Evolutionary conservation across 2,888 invertebrate species (phyloP).

Genomic region (Endotricha flammealis): DNA sequence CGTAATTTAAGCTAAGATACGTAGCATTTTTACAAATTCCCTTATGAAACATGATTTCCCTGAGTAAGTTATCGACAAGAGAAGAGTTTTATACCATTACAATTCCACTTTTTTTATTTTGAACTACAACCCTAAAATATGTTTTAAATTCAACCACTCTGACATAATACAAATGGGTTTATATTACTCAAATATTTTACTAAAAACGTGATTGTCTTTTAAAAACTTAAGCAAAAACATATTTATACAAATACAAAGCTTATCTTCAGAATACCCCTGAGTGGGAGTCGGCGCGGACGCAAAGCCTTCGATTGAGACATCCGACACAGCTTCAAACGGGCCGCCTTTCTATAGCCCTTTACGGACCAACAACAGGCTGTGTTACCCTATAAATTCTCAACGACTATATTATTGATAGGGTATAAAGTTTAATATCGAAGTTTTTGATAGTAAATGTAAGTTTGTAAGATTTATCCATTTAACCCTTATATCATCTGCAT

Average conservation of each 20-base stretch:
- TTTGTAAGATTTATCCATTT: constrained; percentile 56
- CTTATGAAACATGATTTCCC: too few species aligned
- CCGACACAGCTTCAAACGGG: constrained; percentile 68
- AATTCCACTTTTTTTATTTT: too few species aligned
- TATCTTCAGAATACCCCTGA: constrained; percentile 38
- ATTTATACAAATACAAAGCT: constrained; percentile 34
- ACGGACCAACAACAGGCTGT: constrained; percentile 40
- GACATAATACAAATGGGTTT: constrained; percentile 2
- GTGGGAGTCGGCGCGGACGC: constrained; percentile 56
- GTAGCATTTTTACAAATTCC: too few species aligned
- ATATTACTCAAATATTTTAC: constrained; percentile 8
- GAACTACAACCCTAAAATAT: too few species aligned
- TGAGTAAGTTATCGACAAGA: too few species aligned
- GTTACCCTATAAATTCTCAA: constrained; percentile 27
- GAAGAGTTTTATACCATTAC: too few species aligned
- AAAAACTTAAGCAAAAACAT: constrained; percentile 13
- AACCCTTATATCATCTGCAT: constrained; percentile 67
- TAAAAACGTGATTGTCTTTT: constrained; percentile 14
- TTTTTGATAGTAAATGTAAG: constrained; percentile 18
- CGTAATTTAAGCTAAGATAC: too few species aligned
- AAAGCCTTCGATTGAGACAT: constrained; percentile 72
- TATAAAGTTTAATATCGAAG: constrained; percentile 27
- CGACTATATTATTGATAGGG: constrained; percentile 3
- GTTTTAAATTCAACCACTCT: too few species aligned
- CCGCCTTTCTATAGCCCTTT: constrained; percentile 67